Conservation (phyloP, 1,140 invertebrate species). For the Apocrypta bakeri region DNA sequence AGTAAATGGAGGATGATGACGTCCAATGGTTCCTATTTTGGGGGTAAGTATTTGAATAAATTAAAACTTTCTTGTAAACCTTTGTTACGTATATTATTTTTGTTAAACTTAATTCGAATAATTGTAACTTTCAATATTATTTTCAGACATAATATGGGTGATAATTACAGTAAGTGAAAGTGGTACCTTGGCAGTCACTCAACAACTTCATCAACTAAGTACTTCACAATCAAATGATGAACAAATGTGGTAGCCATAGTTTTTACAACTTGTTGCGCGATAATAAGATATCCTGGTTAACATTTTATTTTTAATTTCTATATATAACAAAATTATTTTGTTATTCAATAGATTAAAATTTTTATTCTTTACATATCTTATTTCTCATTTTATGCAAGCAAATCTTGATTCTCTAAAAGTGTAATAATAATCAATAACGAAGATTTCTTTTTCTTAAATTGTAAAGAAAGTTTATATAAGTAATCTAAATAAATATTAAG, state of each 20-base stretch:
- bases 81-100: neutral
- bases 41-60: constrained; percentile 75
- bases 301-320: constrained; percentile 39
- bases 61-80: neutral
- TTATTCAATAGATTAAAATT: constrained; percentile 37
- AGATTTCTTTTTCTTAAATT: constrained; percentile 43
- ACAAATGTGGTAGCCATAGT: constrained; percentile 70
- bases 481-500: constrained; percentile 34
- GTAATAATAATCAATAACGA: constrained; percentile 28
- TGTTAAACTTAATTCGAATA: neutral
- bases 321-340: constrained; percentile 38
- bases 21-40: constrained; percentile 86
- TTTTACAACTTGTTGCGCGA: constrained; percentile 48
- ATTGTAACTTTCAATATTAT: constrained; percentile 35
- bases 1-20: constrained; percentile 90
- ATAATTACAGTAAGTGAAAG: constrained; percentile 81
- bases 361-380: constrained; percentile 37
- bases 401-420: constrained; percentile 39
- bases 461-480: constrained; percentile 27
- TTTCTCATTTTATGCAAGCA: constrained; percentile 42
- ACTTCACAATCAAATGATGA: constrained; percentile 70
- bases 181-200: constrained; percentile 81
- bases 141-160: constrained; percentile 82
- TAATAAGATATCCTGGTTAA: constrained; percentile 6
- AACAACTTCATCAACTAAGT: constrained; percentile 79